Percentiles rank a stretch among this genome's conserved stretches.
These are phyloP conservation scores for Endomychus coccineus DNA, from an alignment of 2,888 invertebrate species.

Conservation along the genomic window DNA sequence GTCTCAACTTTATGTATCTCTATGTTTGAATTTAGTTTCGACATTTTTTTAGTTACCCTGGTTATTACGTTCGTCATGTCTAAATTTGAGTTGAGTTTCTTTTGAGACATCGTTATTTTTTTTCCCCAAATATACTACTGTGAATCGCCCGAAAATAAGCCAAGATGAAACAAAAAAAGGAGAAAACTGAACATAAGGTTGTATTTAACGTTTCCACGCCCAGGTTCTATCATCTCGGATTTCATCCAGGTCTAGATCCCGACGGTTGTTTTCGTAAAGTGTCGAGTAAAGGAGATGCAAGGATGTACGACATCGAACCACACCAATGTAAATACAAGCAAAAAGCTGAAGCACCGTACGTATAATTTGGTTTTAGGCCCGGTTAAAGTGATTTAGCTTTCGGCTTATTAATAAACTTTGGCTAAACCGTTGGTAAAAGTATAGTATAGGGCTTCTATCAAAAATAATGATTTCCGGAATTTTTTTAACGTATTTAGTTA, in stretches of 20 bases:
- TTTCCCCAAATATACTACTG: constrained; percentile 3
- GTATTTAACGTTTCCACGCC: constrained; percentile 22
- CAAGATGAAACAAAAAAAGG: background rate
- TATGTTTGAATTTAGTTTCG: too few species aligned
- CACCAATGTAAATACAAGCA: constrained; percentile 20
- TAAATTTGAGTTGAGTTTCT: too few species aligned
- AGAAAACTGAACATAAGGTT: constrained; percentile 9
- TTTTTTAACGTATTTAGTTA: too few species aligned
- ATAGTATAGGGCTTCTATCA: too few species aligned
- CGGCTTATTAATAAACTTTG: background rate
- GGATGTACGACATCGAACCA: constrained; percentile 21
- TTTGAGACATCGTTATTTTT: background rate
- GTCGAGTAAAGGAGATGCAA: constrained; percentile 21
- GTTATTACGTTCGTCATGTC: too few species aligned
- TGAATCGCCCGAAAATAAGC: too few species aligned
- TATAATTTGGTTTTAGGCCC: background rate
- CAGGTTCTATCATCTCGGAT: constrained; percentile 26
- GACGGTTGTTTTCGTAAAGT: constrained; percentile 17
- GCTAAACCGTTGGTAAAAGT: background rate
- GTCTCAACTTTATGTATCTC: too few species aligned
- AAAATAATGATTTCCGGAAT: too few species aligned
- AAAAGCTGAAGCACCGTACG: constrained; percentile 2
- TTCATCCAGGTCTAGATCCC: constrained; percentile 28
- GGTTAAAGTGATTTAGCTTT: background rate
- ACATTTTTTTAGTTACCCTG: too few species aligned